Base-by-base conservation (phyloP, 2,888 invertebrate genomes). In the Agonopterix alstromeriana region DNA sequence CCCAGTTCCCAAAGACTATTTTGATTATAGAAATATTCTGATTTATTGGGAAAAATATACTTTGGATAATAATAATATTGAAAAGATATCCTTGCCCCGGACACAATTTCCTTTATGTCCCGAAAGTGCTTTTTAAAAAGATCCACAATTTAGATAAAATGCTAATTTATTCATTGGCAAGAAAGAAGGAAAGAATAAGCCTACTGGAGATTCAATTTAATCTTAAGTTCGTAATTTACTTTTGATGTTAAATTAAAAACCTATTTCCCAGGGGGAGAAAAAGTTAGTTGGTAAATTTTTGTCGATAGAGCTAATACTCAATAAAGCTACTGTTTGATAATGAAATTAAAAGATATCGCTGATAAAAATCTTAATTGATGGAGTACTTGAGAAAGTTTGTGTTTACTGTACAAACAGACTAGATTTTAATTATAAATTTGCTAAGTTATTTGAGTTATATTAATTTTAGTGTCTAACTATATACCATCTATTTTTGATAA, bases 81-180 rank as follows among this genome's bases (percentile, higher is more conserved):
- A 52, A 52, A 48, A 48, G 48, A 52, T 52, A 46, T 48, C 42
- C 48, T 36, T 42, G 47, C 63, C 60, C 59, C 55, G 49, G 57
- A 63, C 57, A 61, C 62, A 67, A 77, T 77, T 76, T 73, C 67
- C 65, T 71, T 70, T 68, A 66, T 64, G 61, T 61, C 63, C 61
- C 57, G 55, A 77, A 77, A 81, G 76, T 81, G 71, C 73, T 82
- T 79, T 81, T 81, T 81, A 81, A 82, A 75, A 68, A 81, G 83
- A 85, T 84, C 70, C 73, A 56, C 67, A 74, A 73, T 82, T 82
- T 72, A 80, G 82, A 85, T 84, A 81, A 77, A 82, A 82, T 78
- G 82, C 77, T 80, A 85, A 84, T 84, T 85, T 85, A 85, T 85
- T 85, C 85, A 84, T 85, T 84, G 85, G 76, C 71, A 73, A 71